Base-by-base conservation (phyloP, 2,888 invertebrate genomes). In the Cephus runcator region DNA sequence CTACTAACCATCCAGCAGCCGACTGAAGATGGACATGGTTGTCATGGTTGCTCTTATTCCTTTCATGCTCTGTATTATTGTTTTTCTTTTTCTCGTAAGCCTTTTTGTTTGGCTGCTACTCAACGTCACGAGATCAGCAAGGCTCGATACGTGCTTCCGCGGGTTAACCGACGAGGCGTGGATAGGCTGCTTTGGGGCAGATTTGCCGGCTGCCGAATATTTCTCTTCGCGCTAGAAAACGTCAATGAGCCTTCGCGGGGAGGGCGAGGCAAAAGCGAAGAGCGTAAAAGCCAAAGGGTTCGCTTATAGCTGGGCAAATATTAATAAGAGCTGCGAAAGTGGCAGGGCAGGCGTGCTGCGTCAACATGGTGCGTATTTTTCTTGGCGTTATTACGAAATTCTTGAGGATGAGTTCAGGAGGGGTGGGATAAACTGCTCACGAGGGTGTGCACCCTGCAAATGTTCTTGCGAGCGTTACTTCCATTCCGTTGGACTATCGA, bases 251-350 rank as follows among this genome's bases (percentile, higher is more conserved):
- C 9, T 56, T 9, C 56, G 4, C 6, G 56, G 1, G 34, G 74
- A 11, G 80, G 76, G 69, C 74, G 75, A 76, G 75, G 76, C 35
- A 79, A 77, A 78, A 79, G 81, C 79, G 56, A 56, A 56, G 23
- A 56, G 56, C 56, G 56, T 56, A 80, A 76, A 36, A 34, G 34
- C 75, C 34, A 76, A 75, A 76, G 77, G 77, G 75, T 73, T 78
- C n/a, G 77, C 76, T 77, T 78, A 79, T 78, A 78, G 79, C 77
- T 76, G 77, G 77, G 79, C 77, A 81, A 82, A 82, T 79, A 82
- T 79, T 80, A 82, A 82, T 81, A 79, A 75, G 35, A 30, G 34
- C 35, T 35, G 34, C 71, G 71, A 31, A 30, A n/a, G 79, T 77
- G 56, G 23, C 56, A 23, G 56, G 76, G 79, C 77, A 78, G 74